Percentiles rank a stretch among this genome's conserved stretches.
Conservation (phyloP, 2,113 vertebrate genomes). For the Sinocyclocheilus anshuiensis region DNA sequence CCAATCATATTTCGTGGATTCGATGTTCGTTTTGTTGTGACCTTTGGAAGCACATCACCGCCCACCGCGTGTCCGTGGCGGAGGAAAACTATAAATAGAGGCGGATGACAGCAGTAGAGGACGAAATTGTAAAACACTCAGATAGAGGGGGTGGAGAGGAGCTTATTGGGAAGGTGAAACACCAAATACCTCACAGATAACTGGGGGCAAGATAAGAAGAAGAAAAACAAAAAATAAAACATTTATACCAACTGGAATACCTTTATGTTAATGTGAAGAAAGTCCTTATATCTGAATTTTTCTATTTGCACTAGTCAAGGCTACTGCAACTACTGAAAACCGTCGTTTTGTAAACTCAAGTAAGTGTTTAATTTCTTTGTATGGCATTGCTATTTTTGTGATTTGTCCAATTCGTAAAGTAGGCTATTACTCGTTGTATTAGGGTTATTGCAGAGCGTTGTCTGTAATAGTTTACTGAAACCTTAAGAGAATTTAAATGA, state of each 20-base stretch:
- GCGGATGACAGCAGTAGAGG: constrained; percentile 51
- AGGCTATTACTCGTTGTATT: not conserved
- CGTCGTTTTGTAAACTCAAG: constrained; percentile 58
- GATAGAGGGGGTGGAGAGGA: constrained; percentile 59
- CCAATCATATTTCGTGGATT: constrained; percentile 60
- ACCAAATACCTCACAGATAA: constrained; percentile 54
- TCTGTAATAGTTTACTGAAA: not conserved
- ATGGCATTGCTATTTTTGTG: not conserved
- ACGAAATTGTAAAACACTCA: constrained; percentile 78
- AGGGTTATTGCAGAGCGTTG: not conserved
- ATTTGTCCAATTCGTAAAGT: not conserved
- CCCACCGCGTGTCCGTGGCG: constrained; percentile 77
- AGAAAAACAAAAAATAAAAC: constrained; percentile 46
- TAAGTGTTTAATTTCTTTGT: constrained; percentile 65
- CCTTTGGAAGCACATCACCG: constrained; percentile 78
- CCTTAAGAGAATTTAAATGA: constrained; percentile 44
- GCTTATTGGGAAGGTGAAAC: constrained; percentile 68
- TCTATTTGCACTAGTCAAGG: constrained; percentile 78
- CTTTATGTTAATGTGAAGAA: constrained; percentile 75
- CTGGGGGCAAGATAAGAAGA: constrained; percentile 51
- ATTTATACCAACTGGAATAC: constrained; percentile 75
- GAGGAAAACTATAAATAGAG: constrained; percentile 79
- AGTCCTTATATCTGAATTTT: constrained; percentile 73
- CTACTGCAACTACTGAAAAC: constrained; percentile 78
- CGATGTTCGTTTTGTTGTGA: constrained; percentile 72